Base-by-base conservation (phyloP, 2,113 vertebrate species). In the Rana temporaria region DNA sequence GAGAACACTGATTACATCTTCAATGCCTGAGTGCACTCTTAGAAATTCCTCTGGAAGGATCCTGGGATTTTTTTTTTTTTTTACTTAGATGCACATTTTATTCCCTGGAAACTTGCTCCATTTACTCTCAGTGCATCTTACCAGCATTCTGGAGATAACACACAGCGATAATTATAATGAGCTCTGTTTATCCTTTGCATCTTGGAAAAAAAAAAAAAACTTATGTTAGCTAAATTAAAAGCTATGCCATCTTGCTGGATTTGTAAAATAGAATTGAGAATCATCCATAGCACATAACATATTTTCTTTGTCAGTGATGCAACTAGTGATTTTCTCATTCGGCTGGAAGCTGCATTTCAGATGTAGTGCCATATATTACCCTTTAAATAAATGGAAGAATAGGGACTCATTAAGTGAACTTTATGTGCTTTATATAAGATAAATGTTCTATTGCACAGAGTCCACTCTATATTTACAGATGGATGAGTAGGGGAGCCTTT, bases 81-180 rank as follows among this genome's bases (percentile, higher is more conserved):
- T 62, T 59, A 72, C 38, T 52, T 63, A 55, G 38, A 30, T 55
- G 59, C 72, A 57, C 62, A 71, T 71, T 71, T 38, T 72, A 64
- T 65, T 81, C 57, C 57, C 57, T 17, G 17, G 38, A 53, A 81
- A 55, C 32, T 72, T 71, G 62, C 20, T 20, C 42, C 68, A 64
- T 81, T 81, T 72, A n/a, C 70, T 55, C 34, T 18, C 14, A 7
- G 52, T 72, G n/a, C 20, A 4, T 72, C 34, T 72, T 71, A 38
- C 63, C 68, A 34, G 57, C 1, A 63, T 64, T 55, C 38, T 26
- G 64, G 19, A 32, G 24, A 32, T 81, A 63, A 32, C 68, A 64
- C 24, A 26, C 68, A 72, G 79, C 3, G 42, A 32, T 72, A 72
- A 81, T 72, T 63, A 81, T 63, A 72, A 53, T 64, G 68, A 60